phyloP scores from a whole-genome alignment of 37 sponge, comb jelly and placozoan genomes.

The Aphrocallistes beatrix region DNA sequence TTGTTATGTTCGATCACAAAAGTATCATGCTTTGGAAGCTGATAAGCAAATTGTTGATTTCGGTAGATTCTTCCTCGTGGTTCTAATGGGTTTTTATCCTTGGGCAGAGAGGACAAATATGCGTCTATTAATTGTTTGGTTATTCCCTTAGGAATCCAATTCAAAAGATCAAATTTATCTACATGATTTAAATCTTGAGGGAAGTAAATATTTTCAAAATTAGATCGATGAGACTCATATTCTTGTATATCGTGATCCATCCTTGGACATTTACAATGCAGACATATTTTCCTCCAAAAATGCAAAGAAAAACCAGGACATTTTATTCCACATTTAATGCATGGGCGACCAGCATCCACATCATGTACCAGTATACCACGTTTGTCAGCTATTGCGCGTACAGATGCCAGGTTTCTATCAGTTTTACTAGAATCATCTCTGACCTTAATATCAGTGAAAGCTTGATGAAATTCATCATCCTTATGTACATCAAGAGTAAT shows the following conservation, averaged over 20 bases:
- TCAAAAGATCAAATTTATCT: neutral
- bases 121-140: constrained; percentile 20
- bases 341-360: constrained; percentile 70
- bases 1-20: constrained; percentile 28
- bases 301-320: constrained; percentile 89
- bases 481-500: too few species aligned
- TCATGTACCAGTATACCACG: constrained; percentile 77
- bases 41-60: constrained; percentile 71
- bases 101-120: constrained; percentile 54
- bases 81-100: constrained; percentile 51
- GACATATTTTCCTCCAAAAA: constrained; percentile 86
- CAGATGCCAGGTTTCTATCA: neutral
- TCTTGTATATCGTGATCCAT: constrained; percentile 60
- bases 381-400: neutral
- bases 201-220: constrained; percentile 14
- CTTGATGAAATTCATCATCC: neutral
- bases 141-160: constrained; percentile 21
- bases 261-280: constrained; percentile 60
- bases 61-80: constrained; percentile 55
- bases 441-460: neutral
- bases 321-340: constrained; percentile 56
- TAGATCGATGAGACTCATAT: neutral
- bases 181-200: constrained; percentile 31
- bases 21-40: constrained; percentile 80
- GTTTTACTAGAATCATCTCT: neutral